Evolutionary conservation across 1,140 invertebrate genomes (phyloP).

Genomic region (Xylocopa sonorina): DNA sequence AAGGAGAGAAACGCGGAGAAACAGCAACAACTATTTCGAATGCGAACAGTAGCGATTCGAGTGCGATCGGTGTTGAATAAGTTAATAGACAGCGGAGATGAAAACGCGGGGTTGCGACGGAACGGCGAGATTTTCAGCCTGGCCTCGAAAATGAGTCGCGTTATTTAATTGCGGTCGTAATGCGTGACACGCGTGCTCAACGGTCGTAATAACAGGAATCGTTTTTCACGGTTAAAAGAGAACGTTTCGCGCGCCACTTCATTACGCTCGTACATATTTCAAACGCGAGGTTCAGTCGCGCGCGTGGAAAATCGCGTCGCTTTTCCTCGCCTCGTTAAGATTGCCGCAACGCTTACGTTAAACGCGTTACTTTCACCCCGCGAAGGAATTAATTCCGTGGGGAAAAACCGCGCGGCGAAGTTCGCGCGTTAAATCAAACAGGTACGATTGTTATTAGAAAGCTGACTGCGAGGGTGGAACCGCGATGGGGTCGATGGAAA

Average conservation of each 20-base stretch:
- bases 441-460: neutral
- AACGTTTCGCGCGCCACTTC: slow-evolving; percentile 3
- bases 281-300: slow-evolving; percentile 1
- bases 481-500: no score
- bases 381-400: no score
- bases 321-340: slow-evolving; percentile 7
- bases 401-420: no score
- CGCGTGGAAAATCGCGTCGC: slow-evolving; percentile 8
- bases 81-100: neutral
- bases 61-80: no score
- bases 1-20: neutral
- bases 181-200: slow-evolving; percentile 9
- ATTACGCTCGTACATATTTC: slow-evolving; percentile 22
- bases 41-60: no score
- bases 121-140: neutral
- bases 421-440: no score
- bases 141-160: slow-evolving; percentile 15
- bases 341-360: neutral
- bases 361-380: neutral
- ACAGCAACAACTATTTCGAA: no score
- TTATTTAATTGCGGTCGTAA: slow-evolving; percentile 31
- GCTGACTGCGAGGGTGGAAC: no score
- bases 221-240: slow-evolving; percentile 23
- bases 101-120: neutral
- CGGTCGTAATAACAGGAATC: slow-evolving; percentile 23